phyloP scores from a whole-genome alignment of 2,888 invertebrate species.

The Girardia tigrina region DNA sequence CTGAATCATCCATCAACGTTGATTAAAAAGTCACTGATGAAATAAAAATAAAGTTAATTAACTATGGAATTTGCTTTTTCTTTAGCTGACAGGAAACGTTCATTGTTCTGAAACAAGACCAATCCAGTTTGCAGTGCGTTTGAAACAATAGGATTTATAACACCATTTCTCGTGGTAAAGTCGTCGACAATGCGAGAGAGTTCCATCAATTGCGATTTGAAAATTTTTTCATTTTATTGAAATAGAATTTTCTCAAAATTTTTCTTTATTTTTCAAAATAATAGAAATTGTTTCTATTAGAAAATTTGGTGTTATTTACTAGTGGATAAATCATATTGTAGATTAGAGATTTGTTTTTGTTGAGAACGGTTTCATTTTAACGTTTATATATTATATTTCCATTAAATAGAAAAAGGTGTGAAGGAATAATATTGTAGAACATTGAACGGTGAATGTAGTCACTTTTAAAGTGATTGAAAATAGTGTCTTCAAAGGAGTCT shows the following conservation, averaged over 20 bases:
- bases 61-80: conserved; percentile 18
- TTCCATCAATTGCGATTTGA: too few relatives aligned
- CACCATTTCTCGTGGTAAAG: neutral
- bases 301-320: neutral
- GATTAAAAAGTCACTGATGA: neutral
- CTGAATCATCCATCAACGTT: conserved; percentile 2
- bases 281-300: neutral
- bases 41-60: neutral
- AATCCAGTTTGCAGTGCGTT: neutral
- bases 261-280: neutral
- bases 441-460: too few relatives aligned
- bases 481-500: too few relatives aligned
- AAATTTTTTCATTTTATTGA: neutral
- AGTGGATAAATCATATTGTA: neutral
- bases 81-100: neutral
- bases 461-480: too few relatives aligned
- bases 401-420: too few relatives aligned
- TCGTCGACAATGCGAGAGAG: conserved; percentile 7
- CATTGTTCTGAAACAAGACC: conserved; percentile 1
- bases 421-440: too few relatives aligned
- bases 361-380: neutral
- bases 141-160: neutral
- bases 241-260: neutral
- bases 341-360: neutral
- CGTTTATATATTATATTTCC: too few relatives aligned